Base-by-base conservation (phyloP, 1,140 invertebrate species). In the Aphaenogaster rudis region DNA sequence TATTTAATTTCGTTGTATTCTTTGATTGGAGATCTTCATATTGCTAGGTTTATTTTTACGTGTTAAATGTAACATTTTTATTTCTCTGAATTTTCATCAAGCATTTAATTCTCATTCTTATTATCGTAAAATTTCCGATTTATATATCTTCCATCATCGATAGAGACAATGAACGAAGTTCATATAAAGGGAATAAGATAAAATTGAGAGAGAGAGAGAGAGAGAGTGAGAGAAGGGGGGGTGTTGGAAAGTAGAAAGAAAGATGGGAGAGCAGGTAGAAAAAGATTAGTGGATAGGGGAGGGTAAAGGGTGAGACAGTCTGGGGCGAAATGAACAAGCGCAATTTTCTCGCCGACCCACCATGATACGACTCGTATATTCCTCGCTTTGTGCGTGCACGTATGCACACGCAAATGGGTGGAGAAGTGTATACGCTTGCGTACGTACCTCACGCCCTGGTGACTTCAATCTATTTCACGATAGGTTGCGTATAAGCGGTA, bases 401-500 rank as follows among this genome's bases (percentile, higher is more conserved):
- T 76, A 76, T 52, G 72, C 81, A 71, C 48, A 69, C 63, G 71
- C 71, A 36, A 76, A 77, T 63, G 67, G 54, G 54, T 50, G 36
- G 57, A 84, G 50, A 33, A 78, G 81, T 80, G 84, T 80, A 79
- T 50, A 79, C 63, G 84, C 76, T 81, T 36, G 59, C 82, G 74
- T 67, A 69, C 85, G 63, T 67, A 69, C 50, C 48, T 69, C 50
- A 86, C 85, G 85, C 77, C 77, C 33, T 77, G 63, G 42, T 79
- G 74, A 80, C 64, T 86, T 86, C 85, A 86, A 86, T 86, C 85
- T 86, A 86, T 86, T 86, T 86, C 50, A 80, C 77, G 85, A 86
- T 80, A 79, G 85, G 82, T 59, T 64, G 72, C 74, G 59, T 67
- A 33, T 61, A 61, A 86, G 72, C 82, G 76, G 69, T 45, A 17